phyloP scores from a whole-genome alignment of 2,888 invertebrate genomes.

The Eupithecia inturbata region DNA sequence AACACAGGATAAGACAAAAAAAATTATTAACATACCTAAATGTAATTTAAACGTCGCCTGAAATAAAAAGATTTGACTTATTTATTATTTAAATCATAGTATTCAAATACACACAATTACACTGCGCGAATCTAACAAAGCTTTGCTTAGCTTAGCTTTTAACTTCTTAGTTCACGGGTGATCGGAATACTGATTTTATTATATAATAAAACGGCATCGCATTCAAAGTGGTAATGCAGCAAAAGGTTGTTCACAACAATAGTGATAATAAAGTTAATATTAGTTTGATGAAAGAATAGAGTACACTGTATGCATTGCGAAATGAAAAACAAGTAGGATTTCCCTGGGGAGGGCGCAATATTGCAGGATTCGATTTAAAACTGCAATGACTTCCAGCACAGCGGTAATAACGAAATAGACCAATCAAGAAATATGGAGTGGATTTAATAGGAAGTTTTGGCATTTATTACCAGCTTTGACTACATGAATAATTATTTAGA shows the following conservation, averaged over 20 bases:
- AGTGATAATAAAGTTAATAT: conserved; percentile 58
- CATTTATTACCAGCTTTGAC: neutral
- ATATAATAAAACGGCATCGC: neutral
- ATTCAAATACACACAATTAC: neutral
- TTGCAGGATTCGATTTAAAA: conserved; percentile 76
- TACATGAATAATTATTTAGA: neutral
- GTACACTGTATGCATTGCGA: conserved; percentile 55
- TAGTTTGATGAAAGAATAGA: conserved; percentile 57
- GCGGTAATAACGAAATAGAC: conserved; percentile 21
- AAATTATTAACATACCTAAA: too few species aligned
- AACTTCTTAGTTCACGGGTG: neutral
- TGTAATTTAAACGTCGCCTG: neutral
- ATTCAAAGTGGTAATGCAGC: conserved; percentile 11
- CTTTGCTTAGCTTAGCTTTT: neutral
- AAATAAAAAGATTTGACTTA: neutral
- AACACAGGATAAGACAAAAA: too few species aligned
- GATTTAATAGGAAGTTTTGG: neutral
- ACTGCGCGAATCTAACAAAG: neutral
- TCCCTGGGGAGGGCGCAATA: conserved; percentile 71
- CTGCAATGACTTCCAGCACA: conserved; percentile 49
- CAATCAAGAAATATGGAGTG: conserved; percentile 18
- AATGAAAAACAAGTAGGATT: conserved; percentile 67
- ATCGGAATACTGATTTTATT: conserved; percentile 1
- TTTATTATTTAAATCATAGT: too few species aligned
- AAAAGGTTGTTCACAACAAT: conserved; percentile 20